phyloP scores from a whole-genome alignment of 2,797 vertebrate genomes.

The Allochrocebus solatus region DNA sequence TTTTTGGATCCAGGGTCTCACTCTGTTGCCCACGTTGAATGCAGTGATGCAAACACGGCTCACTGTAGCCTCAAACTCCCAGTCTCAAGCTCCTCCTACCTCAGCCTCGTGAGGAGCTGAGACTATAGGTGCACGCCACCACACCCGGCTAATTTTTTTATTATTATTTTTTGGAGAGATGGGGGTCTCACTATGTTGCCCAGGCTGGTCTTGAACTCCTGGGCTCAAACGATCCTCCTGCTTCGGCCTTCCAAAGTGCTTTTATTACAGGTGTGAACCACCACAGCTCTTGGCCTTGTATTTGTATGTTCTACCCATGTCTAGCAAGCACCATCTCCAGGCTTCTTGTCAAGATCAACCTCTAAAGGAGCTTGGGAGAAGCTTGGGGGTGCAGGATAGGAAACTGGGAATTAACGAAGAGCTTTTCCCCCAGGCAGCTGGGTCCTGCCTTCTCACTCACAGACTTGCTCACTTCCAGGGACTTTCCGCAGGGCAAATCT shows the following conservation, averaged over 20 bases:
- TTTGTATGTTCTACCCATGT: not conserved
- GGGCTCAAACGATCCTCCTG: not conserved
- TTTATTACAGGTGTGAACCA: not conserved
- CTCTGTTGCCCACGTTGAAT: not conserved
- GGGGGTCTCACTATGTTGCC: not conserved
- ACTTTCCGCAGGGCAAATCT: not conserved
- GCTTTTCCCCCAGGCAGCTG: not conserved
- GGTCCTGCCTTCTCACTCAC: not conserved
- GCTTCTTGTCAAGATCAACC: not conserved
- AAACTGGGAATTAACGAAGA: not conserved
- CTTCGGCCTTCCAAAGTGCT: not conserved
- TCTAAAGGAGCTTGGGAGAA: not conserved
- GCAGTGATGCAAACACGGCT: not conserved
- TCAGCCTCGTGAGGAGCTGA: not conserved
- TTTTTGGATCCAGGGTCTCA: not conserved
- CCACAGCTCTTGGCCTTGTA: not conserved
- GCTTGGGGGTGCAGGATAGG: not conserved
- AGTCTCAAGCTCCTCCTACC: not conserved
- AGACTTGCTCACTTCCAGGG: not conserved
- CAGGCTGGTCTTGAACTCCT: not conserved
- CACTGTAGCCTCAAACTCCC: not conserved
- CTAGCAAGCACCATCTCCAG: not conserved
- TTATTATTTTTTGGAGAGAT: not conserved
- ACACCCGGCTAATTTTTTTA: not conserved
- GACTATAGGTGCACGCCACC: not conserved